Evolutionary conservation across 1,140 invertebrate genomes (phyloP), one percentile per base, ranked within the genome.

Genomic region (Grapholita molesta): DNA sequence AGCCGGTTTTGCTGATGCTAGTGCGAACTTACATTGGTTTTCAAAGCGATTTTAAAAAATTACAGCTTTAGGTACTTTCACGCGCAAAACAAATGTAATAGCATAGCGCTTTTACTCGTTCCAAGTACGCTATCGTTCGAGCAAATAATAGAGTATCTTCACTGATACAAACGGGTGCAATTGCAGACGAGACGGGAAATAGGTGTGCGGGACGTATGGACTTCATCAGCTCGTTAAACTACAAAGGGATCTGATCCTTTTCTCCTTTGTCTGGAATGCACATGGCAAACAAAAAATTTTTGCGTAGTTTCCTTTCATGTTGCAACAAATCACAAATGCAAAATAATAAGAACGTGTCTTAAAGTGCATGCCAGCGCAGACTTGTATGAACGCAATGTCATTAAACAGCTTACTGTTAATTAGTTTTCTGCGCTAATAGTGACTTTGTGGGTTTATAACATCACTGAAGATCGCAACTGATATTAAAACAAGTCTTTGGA

Each of bases 181-280:
- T 66, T 9, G 64, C 7, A 66, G 21, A 24, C 23, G 64, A 18
- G 21, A 25, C 66, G 23, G 64, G 24, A 66, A 66, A 70, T 66
- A 65, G 35, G 42, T 64, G 38, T 28, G 69, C 52, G 64, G 61
- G 64, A 11, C 12, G 66, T 61, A 61, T 61, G 55, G 15, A 69
- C 67, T 66, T 78, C 74, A 76, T 74, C 74, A 78, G 74, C 70
- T 74, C 66, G 77, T 72, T 74, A 71, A 68, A 66, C 72, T 64
- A 78, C 77, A 78, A 78, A 78, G 77, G 72, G 74, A 57, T 64
- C 64, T 70, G 76, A 74, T 72, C 69, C 74, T 64, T 70, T 66
- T 64, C 70, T 61, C 68, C 70, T 74, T 76, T 74, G 72, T 79
- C 64, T 74, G 68, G 69, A n/a, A n/a, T n/a, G n/a, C 66, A 70